Percentiles rank a stretch among this genome's conserved stretches.
These are phyloP conservation scores for Schlechtendalia chinensis DNA, from an alignment of 1,140 invertebrate species.

Conservation along the genomic window DNA sequence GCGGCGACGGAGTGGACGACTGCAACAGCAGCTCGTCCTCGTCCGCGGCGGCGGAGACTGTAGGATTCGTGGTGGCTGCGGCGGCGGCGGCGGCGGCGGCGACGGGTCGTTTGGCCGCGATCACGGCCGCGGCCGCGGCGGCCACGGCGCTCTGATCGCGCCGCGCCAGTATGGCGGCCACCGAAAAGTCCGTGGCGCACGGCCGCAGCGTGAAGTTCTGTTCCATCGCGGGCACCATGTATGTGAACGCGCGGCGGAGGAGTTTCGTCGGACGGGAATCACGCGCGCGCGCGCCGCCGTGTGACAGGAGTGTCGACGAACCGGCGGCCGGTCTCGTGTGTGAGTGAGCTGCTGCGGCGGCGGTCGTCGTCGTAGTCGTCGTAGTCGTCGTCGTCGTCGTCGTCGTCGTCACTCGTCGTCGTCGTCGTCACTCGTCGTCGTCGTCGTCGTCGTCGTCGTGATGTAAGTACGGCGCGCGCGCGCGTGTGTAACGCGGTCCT, in stretches of 20 bases:
- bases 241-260: background rate
- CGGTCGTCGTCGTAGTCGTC: background rate
- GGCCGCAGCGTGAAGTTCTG: constrained; percentile 49
- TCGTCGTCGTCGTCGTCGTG: background rate
- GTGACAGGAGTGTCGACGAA: constrained; percentile 25
- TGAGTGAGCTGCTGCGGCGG: constrained; percentile 9
- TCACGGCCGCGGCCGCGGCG: constrained; percentile 57
- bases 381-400: background rate
- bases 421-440: background rate
- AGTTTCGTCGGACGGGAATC: background rate
- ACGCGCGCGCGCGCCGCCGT: constrained; percentile 8
- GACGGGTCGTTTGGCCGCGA: constrained; percentile 82
- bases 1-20: background rate
- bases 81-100: constrained; percentile 54
- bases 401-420: background rate
- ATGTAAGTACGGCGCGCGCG: background rate
- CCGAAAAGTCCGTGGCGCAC: constrained; percentile 85
- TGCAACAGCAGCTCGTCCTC: background rate
- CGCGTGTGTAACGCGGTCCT: background rate
- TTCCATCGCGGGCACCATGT: constrained; percentile 50
- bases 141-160: constrained; percentile 13
- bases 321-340: constrained; percentile 35
- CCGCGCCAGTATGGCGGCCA: constrained; percentile 87
- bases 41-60: background rate
- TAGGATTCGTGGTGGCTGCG: background rate